Base-by-base conservation (phyloP, 2,888 invertebrate species). In the Acanthosepion pharaonis region DNA sequence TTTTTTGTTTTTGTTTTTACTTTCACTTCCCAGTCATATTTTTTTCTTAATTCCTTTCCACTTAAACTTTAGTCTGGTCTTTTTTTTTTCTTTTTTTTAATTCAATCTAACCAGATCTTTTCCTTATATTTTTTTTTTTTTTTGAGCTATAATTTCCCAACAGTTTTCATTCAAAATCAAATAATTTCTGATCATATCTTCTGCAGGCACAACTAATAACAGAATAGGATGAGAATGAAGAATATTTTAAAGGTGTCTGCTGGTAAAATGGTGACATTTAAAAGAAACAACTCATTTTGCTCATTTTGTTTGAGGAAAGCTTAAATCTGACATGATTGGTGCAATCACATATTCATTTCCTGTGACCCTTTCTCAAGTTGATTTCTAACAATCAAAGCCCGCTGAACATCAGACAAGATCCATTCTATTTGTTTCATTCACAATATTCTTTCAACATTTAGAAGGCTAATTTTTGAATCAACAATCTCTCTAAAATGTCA, bases 321-420 rank as follows among this genome's bases (percentile, higher is more conserved):
- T 92, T 48, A 92, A 92, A 92, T 48, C 48, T 42, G 20, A 15
- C 9, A 49, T 92, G 48, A 92, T 92, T 92, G 92, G 92, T 9
- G 28, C 51, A 92, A 92, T 92, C 92, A 49, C 48, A 42, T 92
- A 9, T 92, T 92, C 92, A 92, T 92, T 92, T 92, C 92, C 92
- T 92, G 92, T 28, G 48, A 51, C 51, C 49, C 51, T 92, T 51
- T 18, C 33, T 48, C 49, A 20, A 91, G 6, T n/a, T 59, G 59
- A n/a, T 48, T n/a, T 25, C 42, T 25, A 92, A 92, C 92, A 92
- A 92, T 92, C 48, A 92, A 51, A 49, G 6, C 92, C 51, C 6
- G 9, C 92, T 28, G 28, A 51, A 48, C 48, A 51, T 49, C 92
- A 92, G 51, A 78, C 78, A 78, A 78, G n/a, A 51, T 48, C 49